These are phyloP conservation scores for Andricus grossulariae DNA, from an alignment of 1,140 invertebrate species.

Conservation along the genomic window DNA sequence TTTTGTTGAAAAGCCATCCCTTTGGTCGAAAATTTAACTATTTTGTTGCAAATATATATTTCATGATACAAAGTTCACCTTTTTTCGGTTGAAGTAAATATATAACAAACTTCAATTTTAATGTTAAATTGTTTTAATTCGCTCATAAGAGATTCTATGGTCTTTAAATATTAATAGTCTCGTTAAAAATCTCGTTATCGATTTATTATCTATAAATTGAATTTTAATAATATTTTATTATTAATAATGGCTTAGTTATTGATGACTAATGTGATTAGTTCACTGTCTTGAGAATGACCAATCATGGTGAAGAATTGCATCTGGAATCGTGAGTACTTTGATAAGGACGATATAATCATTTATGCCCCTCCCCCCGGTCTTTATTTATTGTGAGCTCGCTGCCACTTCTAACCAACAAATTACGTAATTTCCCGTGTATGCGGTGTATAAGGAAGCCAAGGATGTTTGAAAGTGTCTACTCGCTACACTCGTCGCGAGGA, in stretches of 20 bases:
- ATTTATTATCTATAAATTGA: too few relatives aligned
- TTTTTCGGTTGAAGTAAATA: too few relatives aligned
- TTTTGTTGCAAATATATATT: too few relatives aligned
- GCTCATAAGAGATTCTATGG: too few relatives aligned
- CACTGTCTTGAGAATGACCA: background rate
- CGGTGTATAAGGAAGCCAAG: conserved; percentile 64
- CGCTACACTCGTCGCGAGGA: conserved; percentile 56
- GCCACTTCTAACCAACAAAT: conserved; percentile 45
- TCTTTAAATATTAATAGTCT: too few relatives aligned
- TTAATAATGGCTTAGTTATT: background rate
- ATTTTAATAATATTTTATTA: background rate
- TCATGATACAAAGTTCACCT: too few relatives aligned
- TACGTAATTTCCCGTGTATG: conserved; percentile 62
- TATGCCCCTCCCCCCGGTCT: conserved; percentile 31
- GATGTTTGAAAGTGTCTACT: conserved; percentile 66
- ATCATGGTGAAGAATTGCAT: background rate
- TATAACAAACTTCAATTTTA: too few relatives aligned
- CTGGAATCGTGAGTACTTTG: background rate
- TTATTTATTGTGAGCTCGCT: conserved; percentile 46
- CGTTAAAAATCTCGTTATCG: too few relatives aligned
- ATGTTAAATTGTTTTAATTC: too few relatives aligned
- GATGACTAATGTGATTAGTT: background rate
- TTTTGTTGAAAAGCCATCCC: too few relatives aligned
- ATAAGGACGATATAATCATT: conserved; percentile 32
- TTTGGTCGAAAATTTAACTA: too few relatives aligned